Evolutionary conservation across 1,140 invertebrate species (phyloP), one percentile per base, ranked within the genome.

Genomic region (Aphelenchoides besseyi): DNA sequence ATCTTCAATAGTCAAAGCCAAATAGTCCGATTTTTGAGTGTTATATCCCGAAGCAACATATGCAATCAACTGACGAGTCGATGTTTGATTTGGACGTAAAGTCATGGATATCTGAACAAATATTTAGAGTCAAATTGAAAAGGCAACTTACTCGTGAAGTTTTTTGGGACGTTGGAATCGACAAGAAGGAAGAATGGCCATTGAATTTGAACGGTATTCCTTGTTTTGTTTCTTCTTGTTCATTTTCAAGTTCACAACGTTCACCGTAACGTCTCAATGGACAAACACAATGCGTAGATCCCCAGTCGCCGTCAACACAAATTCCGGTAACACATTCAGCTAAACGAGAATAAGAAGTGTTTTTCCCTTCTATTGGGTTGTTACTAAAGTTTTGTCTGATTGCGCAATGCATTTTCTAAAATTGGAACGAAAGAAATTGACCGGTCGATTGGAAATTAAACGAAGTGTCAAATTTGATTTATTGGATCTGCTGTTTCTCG

Each of bases 11-110:
- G 76, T 69, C 29, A 79, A 62, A 9, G 74, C 72, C 29, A 77
- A 54, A 23, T 66, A 79, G 26, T 80, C 62, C 2, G 66, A 54
- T 1, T 53, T 67, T 9, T 52, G 18, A 41, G 66, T 16, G n/a
- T 71, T 74, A 53, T 74, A 79, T 28, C 71, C 63, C 23, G 77
- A 74, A 35, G 59, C 78, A 26, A 80, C 61, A 37, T 79, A 80
- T 23, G 76, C 75, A 37, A 79, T 67, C 18, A 79, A 35, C 26
- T 79, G 78, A 55, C 75, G 62, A n/a, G 67, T 70, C 3, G 18
- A 36, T 8, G 57, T 54, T 29, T 64, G 53, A n/a, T 71, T 35
- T 26, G 66, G 61, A 26, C 55, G 32, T 0, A 77, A 55, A 18
- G 61, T 70, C 53, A 78, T 54, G 48, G 41, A 41, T n/a, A 79